These are phyloP conservation scores for Camponotus fellah DNA, from an alignment of 2,888 invertebrate genomes.

Conservation along the genomic window DNA sequence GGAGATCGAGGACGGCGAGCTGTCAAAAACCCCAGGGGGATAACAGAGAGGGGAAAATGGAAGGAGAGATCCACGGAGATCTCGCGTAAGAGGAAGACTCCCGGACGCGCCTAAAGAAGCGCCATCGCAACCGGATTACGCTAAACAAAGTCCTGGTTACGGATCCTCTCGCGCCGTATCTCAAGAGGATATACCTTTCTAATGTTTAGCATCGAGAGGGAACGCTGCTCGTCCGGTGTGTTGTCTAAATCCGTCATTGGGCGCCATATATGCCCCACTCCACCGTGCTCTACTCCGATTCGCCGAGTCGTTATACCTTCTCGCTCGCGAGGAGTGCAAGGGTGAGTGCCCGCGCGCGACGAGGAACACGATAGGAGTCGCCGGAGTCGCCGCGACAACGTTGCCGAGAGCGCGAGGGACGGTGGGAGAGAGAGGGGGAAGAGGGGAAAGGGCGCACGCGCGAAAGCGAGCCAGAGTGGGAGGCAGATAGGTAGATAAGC, in stretches of 20 bases:
- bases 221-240: background rate
- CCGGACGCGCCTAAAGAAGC: slow-evolving; percentile 68
- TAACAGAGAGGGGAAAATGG: background rate
- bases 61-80: background rate
- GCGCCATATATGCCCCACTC: background rate
- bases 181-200: background rate
- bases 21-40: background rate
- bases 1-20: background rate
- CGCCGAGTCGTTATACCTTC: background rate
- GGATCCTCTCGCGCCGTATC: background rate
- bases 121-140: slow-evolving; percentile 46
- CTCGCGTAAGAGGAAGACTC: slow-evolving; percentile 6
- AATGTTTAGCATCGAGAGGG: background rate
- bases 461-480: slow-evolving; percentile 28
- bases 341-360: slow-evolving; percentile 9
- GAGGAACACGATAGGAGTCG: slow-evolving; percentile 12
- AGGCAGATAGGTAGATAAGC: slow-evolving; percentile 3
- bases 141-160: slow-evolving; percentile 19
- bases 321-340: background rate
- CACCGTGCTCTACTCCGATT: background rate
- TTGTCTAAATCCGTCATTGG: background rate
- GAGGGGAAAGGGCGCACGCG: slow-evolving; percentile 15
- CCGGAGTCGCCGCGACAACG: background rate
- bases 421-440: slow-evolving; percentile 20
- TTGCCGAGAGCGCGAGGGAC: slow-evolving; percentile 4